Evolutionary conservation across 2,888 invertebrate species (phyloP), one percentile per base, ranked within the genome.

Genomic region (Eledone cirrhosa): DNA sequence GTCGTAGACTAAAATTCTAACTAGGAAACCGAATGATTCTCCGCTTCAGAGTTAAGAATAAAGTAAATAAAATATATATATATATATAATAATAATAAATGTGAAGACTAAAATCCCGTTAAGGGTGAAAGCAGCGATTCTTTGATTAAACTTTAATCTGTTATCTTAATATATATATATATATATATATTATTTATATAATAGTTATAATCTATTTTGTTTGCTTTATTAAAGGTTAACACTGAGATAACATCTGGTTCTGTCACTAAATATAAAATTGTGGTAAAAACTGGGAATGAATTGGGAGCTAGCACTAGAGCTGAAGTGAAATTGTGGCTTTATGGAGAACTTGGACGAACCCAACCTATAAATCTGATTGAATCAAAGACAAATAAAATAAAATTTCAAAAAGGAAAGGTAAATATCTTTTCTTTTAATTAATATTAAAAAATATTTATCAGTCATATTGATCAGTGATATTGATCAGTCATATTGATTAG

Each of bases 361-460:
- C 85, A 87, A 77, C 88, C 89, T 79, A 81, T 89, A 41, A 79
- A 78, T 1, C 85, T 90, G 14, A 81, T 81, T 14, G 82, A 88
- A 63, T 89, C 89, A 22, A 85, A 83, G 79, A 84, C 84, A 59
- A 86, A 89, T 83, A 90, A 88, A 81, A 82, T 89, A 74, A 87
- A 85, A 77, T 90, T 90, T 82, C 89, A 89, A 83, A 88, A 87
- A 80, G 89, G 88, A 80, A 88, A 88, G 85, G 90, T 90, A 78
- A 78, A 83, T 13, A 31, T 77, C 33, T 48, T 47, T 22, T 80
- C n/a, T 41, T 29, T 33, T 77, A n/a, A 48, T 41, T 41, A 41
- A 33, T 41, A 41, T 75, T 29, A 41, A 33, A 33, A 33, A 75
- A 5, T 29, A 13, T 75, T 31, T 33, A 27, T 65, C 14, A n/a